Conservation (phyloP, 2,888 invertebrate genomes). For the Ischnura elegans region DNA sequence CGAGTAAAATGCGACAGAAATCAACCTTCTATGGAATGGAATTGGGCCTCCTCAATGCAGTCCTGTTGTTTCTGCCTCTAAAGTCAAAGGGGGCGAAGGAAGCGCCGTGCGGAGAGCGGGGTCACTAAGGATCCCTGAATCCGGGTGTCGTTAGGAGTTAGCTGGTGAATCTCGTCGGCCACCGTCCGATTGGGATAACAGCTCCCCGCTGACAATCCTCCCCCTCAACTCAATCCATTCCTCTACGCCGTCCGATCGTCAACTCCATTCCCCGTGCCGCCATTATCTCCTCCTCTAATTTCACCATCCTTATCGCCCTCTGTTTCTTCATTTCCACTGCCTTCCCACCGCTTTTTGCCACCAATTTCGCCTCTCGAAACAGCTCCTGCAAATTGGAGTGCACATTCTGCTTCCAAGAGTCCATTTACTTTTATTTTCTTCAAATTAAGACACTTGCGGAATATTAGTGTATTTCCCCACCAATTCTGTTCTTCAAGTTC, state of each 20-base stretch:
- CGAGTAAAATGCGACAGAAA: too few species aligned
- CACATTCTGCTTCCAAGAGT: not conserved
- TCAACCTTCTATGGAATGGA: too few species aligned
- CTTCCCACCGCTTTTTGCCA: not conserved
- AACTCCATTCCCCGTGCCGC: conserved; percentile 15
- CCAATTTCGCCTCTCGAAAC: not conserved
- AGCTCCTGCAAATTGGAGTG: not conserved
- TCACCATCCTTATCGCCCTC: conserved; percentile 28
- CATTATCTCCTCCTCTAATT: conserved; percentile 29
- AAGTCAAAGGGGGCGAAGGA: not conserved
- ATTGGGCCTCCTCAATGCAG: too few species aligned
- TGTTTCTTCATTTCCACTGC: not conserved
- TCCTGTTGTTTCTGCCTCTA: too few species aligned
- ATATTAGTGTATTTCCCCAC: too few species aligned
- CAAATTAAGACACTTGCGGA: not conserved
- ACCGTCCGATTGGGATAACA: conserved; percentile 60
- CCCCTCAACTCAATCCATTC: not conserved
- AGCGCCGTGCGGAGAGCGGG: not conserved
- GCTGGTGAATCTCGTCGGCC: conserved; percentile 29
- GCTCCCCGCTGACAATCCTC: conserved; percentile 53
- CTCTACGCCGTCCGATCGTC: not conserved
- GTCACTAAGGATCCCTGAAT: not conserved
- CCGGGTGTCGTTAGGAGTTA: conserved; percentile 15
- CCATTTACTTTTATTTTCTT: not conserved
- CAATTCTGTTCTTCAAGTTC: too few species aligned